Base-by-base conservation (phyloP, 2,888 invertebrate genomes). In the Notocelia uddmanniana region DNA sequence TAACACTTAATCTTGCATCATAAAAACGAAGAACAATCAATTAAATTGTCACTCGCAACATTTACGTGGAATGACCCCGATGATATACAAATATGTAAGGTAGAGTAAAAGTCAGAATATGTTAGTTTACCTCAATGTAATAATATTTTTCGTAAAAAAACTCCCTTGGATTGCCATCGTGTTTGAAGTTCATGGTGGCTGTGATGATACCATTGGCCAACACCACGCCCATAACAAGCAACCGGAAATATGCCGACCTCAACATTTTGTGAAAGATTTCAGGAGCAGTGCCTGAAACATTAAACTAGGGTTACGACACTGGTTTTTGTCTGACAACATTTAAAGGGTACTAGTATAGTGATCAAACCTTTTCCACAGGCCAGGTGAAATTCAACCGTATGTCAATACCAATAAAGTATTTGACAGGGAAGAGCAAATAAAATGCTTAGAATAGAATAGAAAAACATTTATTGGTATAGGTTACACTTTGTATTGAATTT, bases 151-250 rank as follows among this genome's bases (percentile, higher is more conserved):
- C 96, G 80, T 98, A 97, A 82, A 98, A 98, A 55, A 96, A 96
- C 78, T 96, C 95, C 62, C 98, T 92, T 0, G 97, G 97, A 77
- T 97, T 94, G 69, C 96, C 97, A 83, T 98, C 98, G 81, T 99
- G 98, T 85, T 98, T 97, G 85, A 98, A 98, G 78, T 97, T 96
- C 96, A 99, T 98, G 8, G 98, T 98, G 0, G 99, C 99, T 15
- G 99, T 99, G 41, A 98, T 97, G 68, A 99, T 96, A 10, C 99
- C 99, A 90, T 99, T 99, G 3, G 98, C 97, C 69, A 99, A 94
- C 66, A 99, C 98, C 0, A 99, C 97, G 1, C 97, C 96, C 97
- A 99, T 98, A 8, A 99, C 98, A 23, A 98, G 91, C 79, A 98
- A 95, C 0, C 99, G 96, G 87, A 99, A 99, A 79, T 97, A 97